A percentile compares a stretch with the other conserved stretches of the same genome.
These are phyloP conservation scores for Istiophorus platypterus DNA, from an alignment of 2,113 vertebrate species.

Conservation along the genomic window DNA sequence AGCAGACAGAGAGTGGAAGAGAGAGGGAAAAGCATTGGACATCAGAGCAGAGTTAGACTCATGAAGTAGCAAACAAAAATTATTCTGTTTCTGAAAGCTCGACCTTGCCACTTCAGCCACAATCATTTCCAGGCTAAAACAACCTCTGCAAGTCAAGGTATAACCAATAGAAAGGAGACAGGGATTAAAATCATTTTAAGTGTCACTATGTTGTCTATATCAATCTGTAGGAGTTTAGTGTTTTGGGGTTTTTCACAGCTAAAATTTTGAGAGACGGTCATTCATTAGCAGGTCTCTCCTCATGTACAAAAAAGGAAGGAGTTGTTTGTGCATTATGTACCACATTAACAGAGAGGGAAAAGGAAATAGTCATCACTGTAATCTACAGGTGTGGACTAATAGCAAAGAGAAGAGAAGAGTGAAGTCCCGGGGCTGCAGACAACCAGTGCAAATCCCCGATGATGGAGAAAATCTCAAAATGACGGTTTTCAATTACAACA, in stretches of 20 bases:
- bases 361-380: slow-evolving; percentile 33
- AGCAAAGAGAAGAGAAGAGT: slow-evolving; percentile 62
- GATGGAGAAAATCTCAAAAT: slow-evolving; percentile 64
- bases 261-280: neutral
- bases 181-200: slow-evolving; percentile 30
- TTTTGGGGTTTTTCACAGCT: slow-evolving; percentile 25
- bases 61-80: slow-evolving; percentile 42
- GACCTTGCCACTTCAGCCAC: neutral
- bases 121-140: slow-evolving; percentile 25
- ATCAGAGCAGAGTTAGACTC: slow-evolving; percentile 31
- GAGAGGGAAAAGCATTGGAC: slow-evolving; percentile 33
- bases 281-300: slow-evolving; percentile 13
- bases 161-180: neutral
- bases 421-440: slow-evolving; percentile 60
- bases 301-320: neutral
- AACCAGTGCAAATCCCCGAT: slow-evolving; percentile 65
- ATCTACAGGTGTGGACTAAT: slow-evolving; percentile 61
- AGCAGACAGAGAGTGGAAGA: slow-evolving; percentile 33
- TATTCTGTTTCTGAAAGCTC: slow-evolving; percentile 39
- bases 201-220: slow-evolving; percentile 10
- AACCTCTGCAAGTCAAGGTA: neutral
- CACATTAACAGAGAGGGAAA: slow-evolving; percentile 16
- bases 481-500: slow-evolving; percentile 75
- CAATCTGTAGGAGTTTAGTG: neutral
- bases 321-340: neutral